phyloP scores from a whole-genome alignment of 2,797 vertebrate species.

The Salmo trutta region DNA sequence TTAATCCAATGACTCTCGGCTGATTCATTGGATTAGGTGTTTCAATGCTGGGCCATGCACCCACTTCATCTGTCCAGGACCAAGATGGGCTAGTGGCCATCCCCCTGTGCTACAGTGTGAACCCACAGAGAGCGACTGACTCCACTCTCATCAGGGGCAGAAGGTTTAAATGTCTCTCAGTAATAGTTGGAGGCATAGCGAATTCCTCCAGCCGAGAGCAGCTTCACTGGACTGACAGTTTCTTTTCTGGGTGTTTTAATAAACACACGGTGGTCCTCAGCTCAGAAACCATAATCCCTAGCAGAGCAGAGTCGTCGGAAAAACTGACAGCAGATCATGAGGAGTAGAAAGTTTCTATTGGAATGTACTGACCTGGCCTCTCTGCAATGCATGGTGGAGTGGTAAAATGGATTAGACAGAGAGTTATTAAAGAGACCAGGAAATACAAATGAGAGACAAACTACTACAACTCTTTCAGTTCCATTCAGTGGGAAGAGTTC shows the following conservation, averaged over 20 bases:
- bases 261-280: slow-evolving; percentile 43
- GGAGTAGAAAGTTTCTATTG: slow-evolving; percentile 35
- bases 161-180: slow-evolving; percentile 21
- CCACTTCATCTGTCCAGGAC: too few relatives aligned
- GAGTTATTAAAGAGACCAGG: neutral
- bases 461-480: neutral
- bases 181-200: slow-evolving; percentile 45
- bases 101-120: neutral
- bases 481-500: neutral
- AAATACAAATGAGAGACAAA: neutral
- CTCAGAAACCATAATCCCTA: slow-evolving; percentile 61
- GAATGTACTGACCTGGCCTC: slow-evolving; percentile 35
- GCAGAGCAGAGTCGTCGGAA: neutral
- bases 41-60: too few relatives aligned
- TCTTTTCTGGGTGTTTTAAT: slow-evolving; percentile 33
- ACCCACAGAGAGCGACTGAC: neutral
- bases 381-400: slow-evolving; percentile 9
- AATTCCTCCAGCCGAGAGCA: slow-evolving; percentile 36
- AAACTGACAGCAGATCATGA: slow-evolving; percentile 23
- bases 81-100: neutral
- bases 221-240: slow-evolving; percentile 40
- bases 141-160: neutral
- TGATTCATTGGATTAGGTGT: too few relatives aligned
- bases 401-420: slow-evolving; percentile 5
- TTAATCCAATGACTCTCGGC: too few relatives aligned